Base-by-base conservation (phyloP, 2,113 vertebrate species). In the Anarhynchus alexandrinus region DNA sequence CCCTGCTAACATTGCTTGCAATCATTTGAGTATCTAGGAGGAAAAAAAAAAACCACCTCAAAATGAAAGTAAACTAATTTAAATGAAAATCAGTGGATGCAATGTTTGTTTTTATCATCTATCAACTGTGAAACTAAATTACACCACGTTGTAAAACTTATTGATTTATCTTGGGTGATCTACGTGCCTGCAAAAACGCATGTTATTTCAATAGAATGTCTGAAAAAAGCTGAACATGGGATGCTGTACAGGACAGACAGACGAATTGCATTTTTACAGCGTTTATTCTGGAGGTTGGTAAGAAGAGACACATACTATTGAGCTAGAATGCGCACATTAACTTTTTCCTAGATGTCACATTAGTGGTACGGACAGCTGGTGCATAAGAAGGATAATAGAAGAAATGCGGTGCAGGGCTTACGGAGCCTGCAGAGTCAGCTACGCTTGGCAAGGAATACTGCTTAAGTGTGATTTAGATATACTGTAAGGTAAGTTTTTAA, bases 341-440 rank as follows among this genome's bases (percentile, higher is more conserved):
- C 89, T 61, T 96, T 71, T 93, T 96, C 76, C 85, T 77, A 78
- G 91, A 92, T 93, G 94, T 59, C 55, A 29, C 88, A 71, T 86
- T 80, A 95, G 81, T 26, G 70, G 16, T 45, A 58, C 1, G 51
- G 92, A 83, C 95, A 96, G 95, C 79, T 96, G 95, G 90, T 72
- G 76, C 42, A 3, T 38, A 74, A 96, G 72, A 36, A 86, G 30
- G 66, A 93, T 96, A 96, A 94, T 74, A 94, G 94, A 82, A 11
- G 76, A 92, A 72, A 92, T 69, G 69, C 0, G 1, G 45, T 29
- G 59, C 57, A 71, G 47, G 65, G 88, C 73, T 97, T 94, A 94
- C 9, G 20, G 58, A 96, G 92, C 38, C 78, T 91, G 90, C 67
- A 51, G 72, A 40, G 61, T 97, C 95, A 97, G 98, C 66, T 45